Evolutionary conservation across 2,888 invertebrate genomes (phyloP).

Genomic region (Thelaira solivaga): DNA sequence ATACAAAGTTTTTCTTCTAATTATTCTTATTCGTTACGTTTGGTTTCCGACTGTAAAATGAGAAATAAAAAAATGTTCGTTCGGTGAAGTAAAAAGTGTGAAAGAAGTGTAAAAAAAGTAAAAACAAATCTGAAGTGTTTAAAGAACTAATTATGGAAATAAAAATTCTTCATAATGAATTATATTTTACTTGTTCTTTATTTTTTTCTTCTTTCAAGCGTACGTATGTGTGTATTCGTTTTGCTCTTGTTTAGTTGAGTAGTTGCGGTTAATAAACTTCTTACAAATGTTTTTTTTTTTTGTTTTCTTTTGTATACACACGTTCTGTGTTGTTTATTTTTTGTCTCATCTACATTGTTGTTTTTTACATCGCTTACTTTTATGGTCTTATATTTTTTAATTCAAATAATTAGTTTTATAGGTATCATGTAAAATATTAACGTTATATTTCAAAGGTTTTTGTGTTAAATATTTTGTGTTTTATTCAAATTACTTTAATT

Average conservation of each 20-base stretch:
- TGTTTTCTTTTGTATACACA: slow-evolving; percentile 34
- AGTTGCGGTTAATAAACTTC: slow-evolving; percentile 62
- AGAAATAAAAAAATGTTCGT: slow-evolving; percentile 8
- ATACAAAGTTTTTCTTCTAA: neutral
- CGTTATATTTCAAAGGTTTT: too few relatives aligned
- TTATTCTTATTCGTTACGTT: neutral
- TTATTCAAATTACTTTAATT: too few relatives aligned
- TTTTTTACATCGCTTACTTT: too few relatives aligned
- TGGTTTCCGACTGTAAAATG: neutral
- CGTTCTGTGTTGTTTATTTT: slow-evolving; percentile 48
- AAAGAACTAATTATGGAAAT: neutral
- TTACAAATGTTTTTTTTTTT: slow-evolving; percentile 60
- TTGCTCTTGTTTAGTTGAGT: slow-evolving; percentile 27
- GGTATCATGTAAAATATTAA: too few relatives aligned
- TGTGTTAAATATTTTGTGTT: too few relatives aligned
- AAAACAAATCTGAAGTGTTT: neutral
- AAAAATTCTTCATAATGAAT: neutral
- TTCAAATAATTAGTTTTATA: too few relatives aligned
- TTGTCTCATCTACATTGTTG: slow-evolving; percentile 14
- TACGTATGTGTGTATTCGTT: too few relatives aligned
- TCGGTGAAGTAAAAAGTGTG: slow-evolving; percentile 21
- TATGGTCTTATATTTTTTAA: too few relatives aligned
- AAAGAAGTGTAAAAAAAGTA: neutral
- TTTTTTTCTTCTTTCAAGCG: slow-evolving; percentile 20
- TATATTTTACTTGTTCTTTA: slow-evolving; percentile 11